Base-by-base conservation (phyloP, 2,113 vertebrate genomes). In the Caranx melampygus region DNA sequence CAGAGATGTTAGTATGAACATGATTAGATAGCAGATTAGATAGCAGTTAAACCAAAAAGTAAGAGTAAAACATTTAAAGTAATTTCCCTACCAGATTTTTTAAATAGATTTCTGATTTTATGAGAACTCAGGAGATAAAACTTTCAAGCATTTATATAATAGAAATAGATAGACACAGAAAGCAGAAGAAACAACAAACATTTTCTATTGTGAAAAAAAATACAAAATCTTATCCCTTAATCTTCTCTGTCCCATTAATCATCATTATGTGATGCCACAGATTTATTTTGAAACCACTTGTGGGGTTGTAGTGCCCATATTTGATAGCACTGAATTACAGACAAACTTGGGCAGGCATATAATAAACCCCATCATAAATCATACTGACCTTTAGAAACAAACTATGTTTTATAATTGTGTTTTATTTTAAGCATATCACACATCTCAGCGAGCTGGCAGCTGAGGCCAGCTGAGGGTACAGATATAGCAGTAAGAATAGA, bases 371-470 rank as follows among this genome's bases (percentile, higher is more conserved):
- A 1, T 61, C 14, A 33, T 69, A 58, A 68, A 76, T 76, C 35
- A 58, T 15, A 40, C 33, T 73, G 45, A 60, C 34, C 60, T 79
- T 49, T 72, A n/a, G 2, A n/a, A 49, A 16, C 73, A 75, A 49
- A 55, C 81, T 65, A 63, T 13, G 49, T 75, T 72, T n/a, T 51
- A 64, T 11, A 59, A 67, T 58, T 51, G 3, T 26, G 26, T 26
- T 26, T 26, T 26, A 26, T 26, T 26, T 26, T 26, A 26, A 26
- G 26, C 26, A 26, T 26, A 26, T 26, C 26, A 26, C 26, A 13
- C 14, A 21, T 45, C n/a, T 49, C n/a, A 35, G 20, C 37, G 15
- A 79, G 70, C 21, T 66, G 34, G 33, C 66, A 65, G 3, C 33
- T 13, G 2, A 31, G 21, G 13, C 7, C 1, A 57, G 20, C 5